Evolutionary conservation across 92 coral and sea anemone genomes (phyloP).

Genomic region (Siderastrea radians): DNA sequence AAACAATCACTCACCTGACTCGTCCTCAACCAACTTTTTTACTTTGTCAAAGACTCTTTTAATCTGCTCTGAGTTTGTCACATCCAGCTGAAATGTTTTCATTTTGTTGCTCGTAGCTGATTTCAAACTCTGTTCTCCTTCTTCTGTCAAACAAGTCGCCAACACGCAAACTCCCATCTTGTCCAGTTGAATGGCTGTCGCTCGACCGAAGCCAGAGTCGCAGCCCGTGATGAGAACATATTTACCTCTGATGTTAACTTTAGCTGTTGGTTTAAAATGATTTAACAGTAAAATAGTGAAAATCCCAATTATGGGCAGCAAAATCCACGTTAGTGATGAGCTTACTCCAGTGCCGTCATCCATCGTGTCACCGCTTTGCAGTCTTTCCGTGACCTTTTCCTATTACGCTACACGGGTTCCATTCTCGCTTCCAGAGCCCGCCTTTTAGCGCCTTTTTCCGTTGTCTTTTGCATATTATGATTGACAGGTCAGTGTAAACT

Average conservation of each 20-base stretch:
- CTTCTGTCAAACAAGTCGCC: no score
- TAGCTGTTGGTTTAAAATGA: neutral
- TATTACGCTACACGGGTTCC: no score
- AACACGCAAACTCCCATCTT: no score
- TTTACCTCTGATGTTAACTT: neutral
- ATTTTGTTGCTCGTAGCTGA: slow-evolving; percentile 39
- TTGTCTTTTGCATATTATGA: no score
- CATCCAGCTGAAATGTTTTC: slow-evolving; percentile 50
- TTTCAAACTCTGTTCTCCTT: slow-evolving; percentile 4
- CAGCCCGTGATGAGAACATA: slow-evolving; percentile 25
- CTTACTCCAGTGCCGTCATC: neutral
- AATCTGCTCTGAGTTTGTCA: slow-evolving; percentile 50
- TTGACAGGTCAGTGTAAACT: no score
- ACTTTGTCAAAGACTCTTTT: slow-evolving; percentile 46
- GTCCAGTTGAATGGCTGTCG: no score
- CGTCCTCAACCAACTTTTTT: slow-evolving; percentile 5
- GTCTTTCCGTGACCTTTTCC: no score
- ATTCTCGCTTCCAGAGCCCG: no score
- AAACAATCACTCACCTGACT: neutral
- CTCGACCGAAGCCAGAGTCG: no score
- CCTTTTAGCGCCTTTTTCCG: no score
- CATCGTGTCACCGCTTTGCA: no score
- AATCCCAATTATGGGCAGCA: neutral
- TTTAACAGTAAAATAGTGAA: neutral
- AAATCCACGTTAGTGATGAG: neutral